Percentiles rank a stretch among this genome's conserved stretches.
Conservation (phyloP, 2,113 vertebrate genomes). For the Dendrocopos noguchii region DNA sequence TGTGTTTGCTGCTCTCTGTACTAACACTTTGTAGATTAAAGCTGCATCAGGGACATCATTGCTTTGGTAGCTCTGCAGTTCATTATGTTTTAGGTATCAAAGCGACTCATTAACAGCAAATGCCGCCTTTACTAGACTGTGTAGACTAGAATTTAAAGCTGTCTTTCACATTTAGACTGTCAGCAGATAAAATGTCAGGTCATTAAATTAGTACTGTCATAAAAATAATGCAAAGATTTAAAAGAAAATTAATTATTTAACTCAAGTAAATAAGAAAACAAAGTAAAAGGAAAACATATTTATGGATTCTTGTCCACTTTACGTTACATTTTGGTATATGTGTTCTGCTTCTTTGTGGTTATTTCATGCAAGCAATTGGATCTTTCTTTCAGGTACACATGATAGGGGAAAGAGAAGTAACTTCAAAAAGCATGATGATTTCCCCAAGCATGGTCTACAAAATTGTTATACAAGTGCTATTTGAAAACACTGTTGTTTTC, state of each 20-base stretch:
- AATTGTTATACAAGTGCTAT: not conserved
- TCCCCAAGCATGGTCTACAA: rapidly evolving
- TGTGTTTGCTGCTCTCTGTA: not conserved
- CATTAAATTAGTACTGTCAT: not conserved
- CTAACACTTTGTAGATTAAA: not conserved
- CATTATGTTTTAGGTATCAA: not conserved
- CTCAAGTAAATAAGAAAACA: not conserved
- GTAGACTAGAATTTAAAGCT: not conserved
- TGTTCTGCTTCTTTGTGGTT: not conserved
- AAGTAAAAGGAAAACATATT: not conserved
- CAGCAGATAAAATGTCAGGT: not conserved
- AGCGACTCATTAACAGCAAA: not conserved
- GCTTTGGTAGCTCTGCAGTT: not conserved
- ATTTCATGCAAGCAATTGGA: not conserved
- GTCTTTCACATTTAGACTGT: not conserved
- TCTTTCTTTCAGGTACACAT: not conserved
- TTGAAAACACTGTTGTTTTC: not conserved
- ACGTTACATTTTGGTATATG: not conserved
- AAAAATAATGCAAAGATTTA: not conserved
- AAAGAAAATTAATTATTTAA: not conserved
- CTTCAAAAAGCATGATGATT: not conserved
- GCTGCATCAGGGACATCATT: not conserved
- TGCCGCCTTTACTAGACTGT: not conserved
- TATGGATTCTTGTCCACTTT: not conserved
- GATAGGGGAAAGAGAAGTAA: not conserved